These are phyloP conservation scores for Spisula subtruncata DNA, from an alignment of 2,888 invertebrate genomes.

Conservation along the genomic window DNA sequence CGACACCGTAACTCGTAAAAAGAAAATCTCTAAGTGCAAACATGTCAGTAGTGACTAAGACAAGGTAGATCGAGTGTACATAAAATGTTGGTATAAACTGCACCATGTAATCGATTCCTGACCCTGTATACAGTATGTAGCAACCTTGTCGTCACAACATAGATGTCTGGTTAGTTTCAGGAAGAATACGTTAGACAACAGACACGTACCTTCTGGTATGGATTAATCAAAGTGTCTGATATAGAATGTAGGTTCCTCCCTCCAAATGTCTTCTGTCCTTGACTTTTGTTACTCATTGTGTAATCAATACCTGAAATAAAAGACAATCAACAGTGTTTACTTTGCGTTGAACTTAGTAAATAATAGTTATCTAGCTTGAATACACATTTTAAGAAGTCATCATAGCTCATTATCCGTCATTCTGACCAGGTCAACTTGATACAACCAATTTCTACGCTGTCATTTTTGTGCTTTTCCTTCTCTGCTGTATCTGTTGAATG, in stretches of 20 bases:
- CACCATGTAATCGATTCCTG: background rate
- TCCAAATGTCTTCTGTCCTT: slow-evolving; percentile 65
- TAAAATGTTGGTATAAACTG: background rate
- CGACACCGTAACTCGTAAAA: too few species aligned
- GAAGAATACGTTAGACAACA: background rate
- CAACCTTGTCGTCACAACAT: background rate
- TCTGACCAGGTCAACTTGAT: background rate
- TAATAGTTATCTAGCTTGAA: background rate
- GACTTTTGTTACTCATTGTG: slow-evolving; percentile 65
- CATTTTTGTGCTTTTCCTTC: too few species aligned
- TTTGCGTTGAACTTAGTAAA: too few species aligned
- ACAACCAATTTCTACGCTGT: background rate
- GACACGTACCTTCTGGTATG: slow-evolving; percentile 60
- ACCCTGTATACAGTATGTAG: background rate
- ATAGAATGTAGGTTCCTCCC: slow-evolving; percentile 60
- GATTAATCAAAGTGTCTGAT: slow-evolving; percentile 39
- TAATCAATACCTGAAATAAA: slow-evolving; percentile 66
- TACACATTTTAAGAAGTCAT: background rate
- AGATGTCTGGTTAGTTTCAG: background rate
- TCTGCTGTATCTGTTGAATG: too few species aligned
- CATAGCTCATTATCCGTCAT: background rate
- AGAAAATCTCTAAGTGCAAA: too few species aligned
- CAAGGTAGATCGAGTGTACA: background rate
- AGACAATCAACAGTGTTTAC: too few species aligned
- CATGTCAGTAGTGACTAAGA: too few species aligned